These are phyloP conservation scores for Agrotis segetum DNA, from an alignment of 2,888 invertebrate genomes.

Conservation along the genomic window DNA sequence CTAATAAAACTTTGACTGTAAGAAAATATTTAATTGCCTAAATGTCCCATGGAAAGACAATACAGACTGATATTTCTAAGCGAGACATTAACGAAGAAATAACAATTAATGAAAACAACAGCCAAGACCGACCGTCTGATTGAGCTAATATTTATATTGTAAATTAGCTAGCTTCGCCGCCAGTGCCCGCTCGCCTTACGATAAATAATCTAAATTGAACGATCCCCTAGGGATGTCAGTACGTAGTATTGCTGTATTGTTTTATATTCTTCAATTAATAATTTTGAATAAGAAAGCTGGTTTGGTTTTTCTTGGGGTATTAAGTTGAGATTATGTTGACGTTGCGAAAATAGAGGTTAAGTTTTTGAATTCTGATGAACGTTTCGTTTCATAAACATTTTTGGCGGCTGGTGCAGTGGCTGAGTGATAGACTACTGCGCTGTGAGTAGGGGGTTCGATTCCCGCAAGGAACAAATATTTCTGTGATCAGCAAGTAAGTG, in stretches of 20 bases:
- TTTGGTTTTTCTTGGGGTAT: conserved; percentile 52
- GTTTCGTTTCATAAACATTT: too few relatives aligned
- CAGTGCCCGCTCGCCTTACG: conserved; percentile 76
- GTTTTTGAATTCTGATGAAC: neutral
- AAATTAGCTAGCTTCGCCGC: conserved; percentile 87
- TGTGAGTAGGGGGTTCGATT: too few relatives aligned
- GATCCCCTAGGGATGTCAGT: conserved; percentile 74
- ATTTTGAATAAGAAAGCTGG: conserved; percentile 76
- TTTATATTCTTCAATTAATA: conserved; percentile 87
- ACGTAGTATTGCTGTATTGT: conserved; percentile 70
- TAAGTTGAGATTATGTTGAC: conserved; percentile 40
- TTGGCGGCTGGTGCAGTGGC: too few relatives aligned
- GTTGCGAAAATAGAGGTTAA: neutral
- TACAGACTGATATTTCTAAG: conserved; percentile 31
- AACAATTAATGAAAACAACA: conserved; percentile 64
- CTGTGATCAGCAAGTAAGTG: too few relatives aligned
- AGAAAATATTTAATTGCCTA: neutral
- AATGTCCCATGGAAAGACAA: conserved; percentile 25
- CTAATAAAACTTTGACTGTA: too few relatives aligned
- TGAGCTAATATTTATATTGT: conserved; percentile 90
- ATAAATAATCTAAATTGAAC: conserved; percentile 89
- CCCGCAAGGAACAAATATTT: too few relatives aligned
- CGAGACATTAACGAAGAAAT: conserved; percentile 47
- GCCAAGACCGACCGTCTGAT: conserved; percentile 76
- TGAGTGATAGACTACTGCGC: too few relatives aligned